phyloP scores from a whole-genome alignment of 2,888 invertebrate species.

The Clunio marinus region DNA sequence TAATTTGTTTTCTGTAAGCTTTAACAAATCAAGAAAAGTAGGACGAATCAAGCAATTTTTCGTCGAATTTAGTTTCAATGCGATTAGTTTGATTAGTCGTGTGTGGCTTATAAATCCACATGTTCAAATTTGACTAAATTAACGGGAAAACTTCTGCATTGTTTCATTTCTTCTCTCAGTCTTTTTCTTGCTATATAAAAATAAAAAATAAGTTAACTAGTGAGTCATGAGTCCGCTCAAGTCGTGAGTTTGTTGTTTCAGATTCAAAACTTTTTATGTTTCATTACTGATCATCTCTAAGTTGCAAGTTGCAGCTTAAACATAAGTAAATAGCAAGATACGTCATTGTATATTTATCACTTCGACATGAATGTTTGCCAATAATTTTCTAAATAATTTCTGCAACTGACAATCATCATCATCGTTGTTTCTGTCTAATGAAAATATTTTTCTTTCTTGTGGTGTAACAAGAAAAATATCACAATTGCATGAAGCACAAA shows the following conservation, averaged over 20 bases:
- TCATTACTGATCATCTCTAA: too few relatives aligned
- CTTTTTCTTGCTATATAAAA: neutral
- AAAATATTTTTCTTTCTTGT: neutral
- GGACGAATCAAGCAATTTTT: too few relatives aligned
- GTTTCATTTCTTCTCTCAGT: neutral
- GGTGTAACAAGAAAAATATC: too few relatives aligned
- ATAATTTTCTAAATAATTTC: too few relatives aligned
- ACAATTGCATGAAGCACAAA: neutral
- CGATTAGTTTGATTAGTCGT: neutral
- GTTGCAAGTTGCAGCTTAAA: too few relatives aligned
- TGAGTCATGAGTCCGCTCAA: too few relatives aligned
- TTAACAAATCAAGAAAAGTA: too few relatives aligned
- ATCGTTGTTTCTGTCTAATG: too few relatives aligned
- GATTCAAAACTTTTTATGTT: neutral
- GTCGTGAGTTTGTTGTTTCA: neutral
- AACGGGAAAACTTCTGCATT: slow-evolving; percentile 2
- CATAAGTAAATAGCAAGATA: too few relatives aligned
- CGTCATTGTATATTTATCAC: too few relatives aligned
- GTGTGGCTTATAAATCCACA: neutral
- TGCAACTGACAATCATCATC: neutral
- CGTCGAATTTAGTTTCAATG: too few relatives aligned
- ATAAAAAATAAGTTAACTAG: neutral
- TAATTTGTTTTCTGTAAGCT: too few relatives aligned
- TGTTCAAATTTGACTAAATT: neutral
- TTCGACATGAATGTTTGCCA: neutral